Conservation (phyloP, 1,140 invertebrate genomes). For the Heterodera carotae region DNA sequence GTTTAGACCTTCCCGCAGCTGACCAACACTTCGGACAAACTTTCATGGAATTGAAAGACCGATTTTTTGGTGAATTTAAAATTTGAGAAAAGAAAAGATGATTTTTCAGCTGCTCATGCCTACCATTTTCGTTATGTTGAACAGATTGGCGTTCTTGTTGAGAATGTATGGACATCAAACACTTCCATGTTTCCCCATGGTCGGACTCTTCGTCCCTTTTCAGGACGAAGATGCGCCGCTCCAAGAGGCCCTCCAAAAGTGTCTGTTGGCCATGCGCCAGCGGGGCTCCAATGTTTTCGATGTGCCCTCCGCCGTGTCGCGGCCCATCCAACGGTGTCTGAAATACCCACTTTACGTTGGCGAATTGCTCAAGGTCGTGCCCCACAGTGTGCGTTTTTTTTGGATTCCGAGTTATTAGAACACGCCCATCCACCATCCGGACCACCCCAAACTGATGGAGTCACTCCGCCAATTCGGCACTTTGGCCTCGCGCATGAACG, state of each 20-base stretch:
- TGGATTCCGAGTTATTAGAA: conserved; percentile 40
- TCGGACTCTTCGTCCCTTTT: conserved; percentile 29
- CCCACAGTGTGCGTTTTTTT: background rate
- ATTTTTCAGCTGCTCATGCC: conserved; percentile 26
- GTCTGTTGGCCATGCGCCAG: conserved; percentile 48
- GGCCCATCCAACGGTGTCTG: conserved; percentile 57
- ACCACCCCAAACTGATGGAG: conserved; percentile 60
- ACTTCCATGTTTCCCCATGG: background rate
- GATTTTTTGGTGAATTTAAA: conserved; percentile 48
- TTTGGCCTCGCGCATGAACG: conserved; percentile 59
- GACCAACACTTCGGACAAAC: conserved; percentile 40
- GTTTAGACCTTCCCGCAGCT: conserved; percentile 34
- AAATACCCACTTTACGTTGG: conserved; percentile 60
- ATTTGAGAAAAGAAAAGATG: background rate
- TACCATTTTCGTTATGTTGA: conserved; percentile 56
- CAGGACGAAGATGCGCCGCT: conserved; percentile 44
- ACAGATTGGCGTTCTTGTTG: conserved; percentile 49
- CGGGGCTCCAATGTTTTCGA: conserved; percentile 54
- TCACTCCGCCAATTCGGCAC: conserved; percentile 55
- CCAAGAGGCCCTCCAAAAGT: conserved; percentile 40
- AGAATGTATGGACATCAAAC: too few species aligned
- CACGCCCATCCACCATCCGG: conserved; percentile 51
- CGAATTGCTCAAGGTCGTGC: conserved; percentile 52
- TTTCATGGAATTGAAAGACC: conserved; percentile 53
- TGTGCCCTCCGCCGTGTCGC: conserved; percentile 50